phyloP scores from a whole-genome alignment of 2,888 invertebrate species.

The Tinea pellionella region DNA sequence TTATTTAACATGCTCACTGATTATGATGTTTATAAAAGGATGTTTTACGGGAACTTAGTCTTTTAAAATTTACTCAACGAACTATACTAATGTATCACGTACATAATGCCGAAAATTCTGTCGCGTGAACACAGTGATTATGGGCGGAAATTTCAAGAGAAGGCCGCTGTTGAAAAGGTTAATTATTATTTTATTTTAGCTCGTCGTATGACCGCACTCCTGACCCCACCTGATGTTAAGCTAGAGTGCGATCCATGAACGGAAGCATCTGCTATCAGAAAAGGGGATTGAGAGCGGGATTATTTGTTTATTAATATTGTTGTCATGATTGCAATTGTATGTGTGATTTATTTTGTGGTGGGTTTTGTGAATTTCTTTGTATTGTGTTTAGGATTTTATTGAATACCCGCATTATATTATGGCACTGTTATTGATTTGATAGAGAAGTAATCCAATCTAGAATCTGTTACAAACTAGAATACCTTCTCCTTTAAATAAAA shows the following conservation, averaged over 20 bases:
- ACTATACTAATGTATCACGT: background rate
- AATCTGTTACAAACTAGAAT: too few relatives aligned
- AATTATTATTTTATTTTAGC: background rate
- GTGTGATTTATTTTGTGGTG: background rate
- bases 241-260: too few relatives aligned
- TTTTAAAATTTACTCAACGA: background rate
- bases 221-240: too few relatives aligned
- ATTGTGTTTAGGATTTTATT: too few relatives aligned
- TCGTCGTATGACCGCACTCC: too few relatives aligned
- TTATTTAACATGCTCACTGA: background rate
- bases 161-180: slow-evolving; percentile 43
- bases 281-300: too few relatives aligned
- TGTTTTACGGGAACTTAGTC: background rate
- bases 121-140: slow-evolving; percentile 38
- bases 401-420: too few relatives aligned
- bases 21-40: slow-evolving; percentile 11
- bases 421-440: too few relatives aligned
- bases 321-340: slow-evolving; percentile 4
- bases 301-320: background rate
- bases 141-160: slow-evolving; percentile 41
- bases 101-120: slow-evolving; percentile 31
- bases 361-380: background rate
- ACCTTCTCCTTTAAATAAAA: too few relatives aligned
- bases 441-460: too few relatives aligned
- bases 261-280: too few relatives aligned